These are phyloP conservation scores for Ennomos quercinarius DNA, from an alignment of 2,888 invertebrate species.

Conservation along the genomic window DNA sequence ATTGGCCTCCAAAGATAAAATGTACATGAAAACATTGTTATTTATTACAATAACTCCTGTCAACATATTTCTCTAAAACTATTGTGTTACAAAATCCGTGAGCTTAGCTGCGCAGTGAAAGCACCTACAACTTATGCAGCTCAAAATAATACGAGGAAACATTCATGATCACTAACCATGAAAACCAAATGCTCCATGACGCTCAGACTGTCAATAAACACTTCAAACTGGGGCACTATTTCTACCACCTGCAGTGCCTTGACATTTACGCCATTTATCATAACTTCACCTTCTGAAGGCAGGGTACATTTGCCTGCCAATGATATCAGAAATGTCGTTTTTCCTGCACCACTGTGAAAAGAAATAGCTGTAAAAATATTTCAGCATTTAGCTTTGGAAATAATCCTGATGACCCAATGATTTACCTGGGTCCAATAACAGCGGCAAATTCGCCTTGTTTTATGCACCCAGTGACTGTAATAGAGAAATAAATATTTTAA, in stretches of 20 bases:
- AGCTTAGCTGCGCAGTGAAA: not conserved
- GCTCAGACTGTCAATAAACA: constrained; percentile 86
- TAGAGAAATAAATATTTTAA: not conserved
- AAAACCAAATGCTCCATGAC: constrained; percentile 89
- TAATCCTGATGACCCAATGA: not conserved
- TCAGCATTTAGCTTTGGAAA: no score
- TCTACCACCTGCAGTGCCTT: constrained; percentile 67
- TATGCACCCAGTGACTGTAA: constrained; percentile 67
- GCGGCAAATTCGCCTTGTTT: constrained; percentile 71
- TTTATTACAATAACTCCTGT: no score
- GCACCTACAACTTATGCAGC: not conserved
- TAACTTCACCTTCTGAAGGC: constrained; percentile 70
- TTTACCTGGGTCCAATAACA: constrained; percentile 76
- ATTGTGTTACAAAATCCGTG: no score
- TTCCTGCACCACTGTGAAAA: constrained; percentile 82
- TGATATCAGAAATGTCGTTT: constrained; percentile 84
- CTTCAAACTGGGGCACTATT: constrained; percentile 88
- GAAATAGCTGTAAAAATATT: constrained; percentile 1
- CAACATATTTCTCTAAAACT: no score
- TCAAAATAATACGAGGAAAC: constrained; percentile 1
- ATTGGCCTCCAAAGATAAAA: no score
- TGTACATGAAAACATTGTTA: no score
- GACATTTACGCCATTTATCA: constrained; percentile 76
- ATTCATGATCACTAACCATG: constrained; percentile 79
- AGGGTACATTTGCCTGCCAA: constrained; percentile 82